phyloP scores from a whole-genome alignment of 2,113 vertebrate species.

The Centrocercus urophasianus region DNA sequence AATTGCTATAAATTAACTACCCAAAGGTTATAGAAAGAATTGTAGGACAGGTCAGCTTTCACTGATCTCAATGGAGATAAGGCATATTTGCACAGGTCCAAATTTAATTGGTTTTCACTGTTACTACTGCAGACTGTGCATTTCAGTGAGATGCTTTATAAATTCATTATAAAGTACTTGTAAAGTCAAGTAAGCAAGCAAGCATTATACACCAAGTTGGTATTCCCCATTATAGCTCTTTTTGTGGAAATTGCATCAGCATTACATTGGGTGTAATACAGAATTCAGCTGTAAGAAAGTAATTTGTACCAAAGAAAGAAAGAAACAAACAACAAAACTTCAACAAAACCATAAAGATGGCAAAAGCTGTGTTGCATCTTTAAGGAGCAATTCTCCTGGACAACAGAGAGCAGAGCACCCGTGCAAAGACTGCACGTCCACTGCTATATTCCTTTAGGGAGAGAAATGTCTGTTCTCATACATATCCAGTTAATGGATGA shows the following conservation, averaged over 20 bases:
- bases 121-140: neutral
- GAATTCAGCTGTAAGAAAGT: neutral
- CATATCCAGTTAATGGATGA: neutral
- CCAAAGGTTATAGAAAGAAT: neutral
- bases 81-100: neutral
- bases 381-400: neutral
- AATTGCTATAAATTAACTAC: neutral
- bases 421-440: neutral
- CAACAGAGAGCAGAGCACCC: neutral
- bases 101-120: neutral
- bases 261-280: neutral
- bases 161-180: neutral
- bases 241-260: slow-evolving; percentile 30
- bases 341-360: neutral
- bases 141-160: neutral
- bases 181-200: slow-evolving; percentile 10
- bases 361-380: neutral
- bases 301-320: neutral
- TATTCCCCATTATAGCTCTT: slow-evolving; percentile 39
- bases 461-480: slow-evolving; percentile 7
- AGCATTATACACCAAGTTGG: neutral
- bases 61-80: neutral
- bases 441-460: neutral
- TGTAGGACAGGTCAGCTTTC: neutral
- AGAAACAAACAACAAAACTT: neutral